Conservation (phyloP, 1,140 invertebrate species). For the Spodoptera frugiperda region DNA sequence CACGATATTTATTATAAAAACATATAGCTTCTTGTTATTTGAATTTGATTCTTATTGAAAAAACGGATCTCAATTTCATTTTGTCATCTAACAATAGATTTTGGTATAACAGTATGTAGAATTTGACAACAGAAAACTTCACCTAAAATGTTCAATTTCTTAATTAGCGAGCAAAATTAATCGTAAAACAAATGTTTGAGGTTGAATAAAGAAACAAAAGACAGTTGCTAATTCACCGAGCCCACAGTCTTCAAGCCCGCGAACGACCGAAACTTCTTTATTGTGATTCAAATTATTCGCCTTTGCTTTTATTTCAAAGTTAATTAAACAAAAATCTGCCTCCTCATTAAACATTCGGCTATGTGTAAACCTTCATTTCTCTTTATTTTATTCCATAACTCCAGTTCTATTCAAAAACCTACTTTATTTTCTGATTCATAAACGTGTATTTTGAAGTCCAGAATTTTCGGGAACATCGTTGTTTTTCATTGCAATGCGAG, state of each 20-base stretch:
- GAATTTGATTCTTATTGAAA: too few species aligned
- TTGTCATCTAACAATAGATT: too few species aligned
- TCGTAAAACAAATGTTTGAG: slow-evolving; percentile 2
- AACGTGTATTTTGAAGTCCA: slow-evolving; percentile 1
- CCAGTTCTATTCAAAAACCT: slow-evolving; percentile 1
- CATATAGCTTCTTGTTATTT: too few species aligned
- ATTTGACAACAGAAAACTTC: too few species aligned
- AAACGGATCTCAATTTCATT: too few species aligned
- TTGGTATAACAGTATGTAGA: too few species aligned
- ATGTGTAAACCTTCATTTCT: slow-evolving; percentile 48
- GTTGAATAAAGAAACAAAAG: slow-evolving; percentile 28
- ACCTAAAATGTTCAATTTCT: neutral
- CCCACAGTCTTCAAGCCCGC: slow-evolving; percentile 41
- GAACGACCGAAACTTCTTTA: slow-evolving; percentile 48
- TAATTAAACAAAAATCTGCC: slow-evolving; percentile 66
- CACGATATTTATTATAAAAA: too few species aligned
- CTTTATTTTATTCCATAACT: slow-evolving; percentile 51
- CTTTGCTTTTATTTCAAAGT: slow-evolving; percentile 58
- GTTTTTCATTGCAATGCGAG: neutral
- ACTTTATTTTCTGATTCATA: neutral
- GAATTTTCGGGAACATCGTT: neutral
- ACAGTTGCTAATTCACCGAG: slow-evolving; percentile 40
- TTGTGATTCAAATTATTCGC: slow-evolving; percentile 58
- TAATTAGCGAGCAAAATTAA: neutral
- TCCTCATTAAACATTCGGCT: slow-evolving; percentile 60